Conservation (phyloP, 2,113 vertebrate species). For the Taxidea taxus region DNA sequence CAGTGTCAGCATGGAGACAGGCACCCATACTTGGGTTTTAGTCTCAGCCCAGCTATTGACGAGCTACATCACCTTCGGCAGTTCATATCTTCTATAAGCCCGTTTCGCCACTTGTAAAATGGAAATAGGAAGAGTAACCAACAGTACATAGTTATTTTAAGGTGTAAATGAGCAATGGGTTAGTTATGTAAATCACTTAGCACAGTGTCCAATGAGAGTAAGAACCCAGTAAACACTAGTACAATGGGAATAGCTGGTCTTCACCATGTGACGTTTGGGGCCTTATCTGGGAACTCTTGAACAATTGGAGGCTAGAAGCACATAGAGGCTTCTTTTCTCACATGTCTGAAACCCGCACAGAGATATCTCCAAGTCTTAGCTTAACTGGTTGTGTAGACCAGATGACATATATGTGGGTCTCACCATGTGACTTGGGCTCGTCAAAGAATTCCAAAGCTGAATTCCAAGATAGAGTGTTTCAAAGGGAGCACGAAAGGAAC, state of each 20-base stretch:
- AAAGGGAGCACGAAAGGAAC: neutral
- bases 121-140: neutral
- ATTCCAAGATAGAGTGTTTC: neutral
- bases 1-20: neutral
- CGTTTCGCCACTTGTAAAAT: neutral
- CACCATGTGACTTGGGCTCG: neutral
- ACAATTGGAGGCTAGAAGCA: neutral
- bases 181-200: neutral
- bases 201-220: neutral
- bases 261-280: neutral
- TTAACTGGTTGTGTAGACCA: neutral
- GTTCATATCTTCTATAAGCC: neutral
- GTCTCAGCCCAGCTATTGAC: neutral
- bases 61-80: neutral
- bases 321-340: neutral
- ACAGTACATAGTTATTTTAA: neutral
- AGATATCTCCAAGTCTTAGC: neutral
- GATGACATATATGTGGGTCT: neutral
- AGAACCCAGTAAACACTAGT: neutral
- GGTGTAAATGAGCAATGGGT: neutral
- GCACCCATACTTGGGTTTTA: neutral
- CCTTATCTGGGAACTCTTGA: neutral
- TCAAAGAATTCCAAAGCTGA: neutral
- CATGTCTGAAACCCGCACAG: neutral
- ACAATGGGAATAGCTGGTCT: neutral